Base-by-base conservation (phyloP, 1,140 invertebrate genomes). In the Bombyx mandarina region DNA sequence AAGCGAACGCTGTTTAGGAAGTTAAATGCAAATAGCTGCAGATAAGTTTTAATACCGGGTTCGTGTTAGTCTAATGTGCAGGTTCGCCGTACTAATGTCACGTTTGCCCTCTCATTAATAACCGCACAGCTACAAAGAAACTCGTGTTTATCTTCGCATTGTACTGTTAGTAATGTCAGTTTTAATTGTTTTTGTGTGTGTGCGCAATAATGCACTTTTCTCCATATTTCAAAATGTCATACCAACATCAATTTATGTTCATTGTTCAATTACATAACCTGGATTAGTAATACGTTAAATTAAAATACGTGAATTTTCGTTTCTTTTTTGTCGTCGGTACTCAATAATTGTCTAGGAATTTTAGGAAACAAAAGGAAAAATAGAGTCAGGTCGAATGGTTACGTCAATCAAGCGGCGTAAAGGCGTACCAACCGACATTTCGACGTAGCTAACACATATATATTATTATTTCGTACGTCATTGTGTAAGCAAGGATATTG, bases 31-130 rank as follows among this genome's bases (percentile, higher is more conserved):
- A 86, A 82, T 82, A 79, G 73, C 79, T 77, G 69, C 76, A 82
- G 80, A 85, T 84, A 86, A 81, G 75, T 84, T 82, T 86, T 86
- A 86, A 86, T 86, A 79, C 73, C 62, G 58, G 77, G 70, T 71
- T 75, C 56, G 69, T 63, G 73, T 64, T 71, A 66, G 71, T 73
- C 73, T 84, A 86, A 86, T 86, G 80, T 65, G 66, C 63, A 66
- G 75, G 80, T 85, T 79, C 80, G 77, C 71, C 73, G 73, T 66
- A 74, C 80, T 86, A 82, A 86, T 85, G 80, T 85, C 83, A 86
- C 83, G 83, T 86, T 84, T 73, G 72, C 73, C 75, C 76, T 75
- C 71, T 71, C 76, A 86, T 85, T 85, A 84, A 83, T 86, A 76
- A 79, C 79, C 61, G 60, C 66, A 67, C 67, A 65, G 66, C 64